Base-by-base conservation (phyloP, 2,797 vertebrate species). In the Choloepus didactylus region DNA sequence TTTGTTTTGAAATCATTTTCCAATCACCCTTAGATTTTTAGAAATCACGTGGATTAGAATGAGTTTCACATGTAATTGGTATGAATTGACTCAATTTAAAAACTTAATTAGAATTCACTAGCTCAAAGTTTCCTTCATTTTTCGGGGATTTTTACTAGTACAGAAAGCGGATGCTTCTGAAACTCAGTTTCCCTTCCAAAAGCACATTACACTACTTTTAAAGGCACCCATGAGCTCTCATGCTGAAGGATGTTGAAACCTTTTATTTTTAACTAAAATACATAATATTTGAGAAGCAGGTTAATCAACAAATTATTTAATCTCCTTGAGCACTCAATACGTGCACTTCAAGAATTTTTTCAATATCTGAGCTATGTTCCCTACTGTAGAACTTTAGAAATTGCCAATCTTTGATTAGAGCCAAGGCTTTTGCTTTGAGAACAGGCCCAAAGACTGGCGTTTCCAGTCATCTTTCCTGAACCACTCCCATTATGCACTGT, bases 41-140 rank as follows among this genome's bases (percentile, higher is more conserved):
- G 4, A 75, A 88, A 77, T 76, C 44, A 73, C 44, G 60, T 51
- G 35, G n/a, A 60, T 90, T 96, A 66, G 23, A 93, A 18, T 82
- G 66, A 93, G 11, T 92, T 90, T 92, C 84, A 59, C 6, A 51
- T 83, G 56, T 87, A 72, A 89, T 14, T 73, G 38, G 15, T 79
- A 60, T 64, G 51, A 89, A 66, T 56, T 21, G 46, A 67, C 16
- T 95, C n/a, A 75, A 27, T 95, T 90, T 46, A 96, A 90, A 92
- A 93, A 81, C n/a, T 81, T 79, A 82, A 12, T 70, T 87, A 87
- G 70, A 82, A 91, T 82, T 62, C 14, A 69, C 11, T 54, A 56
- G 38, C 46, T 89, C 38, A 66, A 87, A 54, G 23, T 87, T 29
- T 35, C 18, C 51, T 87, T 93, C 62, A 49, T 67, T 82, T 94